Evolutionary conservation across 92 coral and sea anemone species (phyloP).

Genomic region (Heliopora coerulea): DNA sequence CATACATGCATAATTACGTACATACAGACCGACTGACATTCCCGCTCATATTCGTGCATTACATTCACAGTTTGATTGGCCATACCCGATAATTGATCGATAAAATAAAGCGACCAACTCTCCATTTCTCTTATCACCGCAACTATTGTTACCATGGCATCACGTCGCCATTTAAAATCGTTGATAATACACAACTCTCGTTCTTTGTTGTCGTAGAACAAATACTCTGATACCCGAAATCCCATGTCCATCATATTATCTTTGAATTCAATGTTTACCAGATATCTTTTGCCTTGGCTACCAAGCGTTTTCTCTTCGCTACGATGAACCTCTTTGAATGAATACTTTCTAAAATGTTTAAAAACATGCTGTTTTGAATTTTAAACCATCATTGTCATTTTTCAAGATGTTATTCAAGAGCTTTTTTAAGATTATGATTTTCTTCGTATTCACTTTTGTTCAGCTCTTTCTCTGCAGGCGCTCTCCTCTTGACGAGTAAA

Average conservation of each 20-base stretch:
- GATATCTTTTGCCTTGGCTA: slow-evolving; percentile 14
- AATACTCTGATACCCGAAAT: slow-evolving; percentile 20
- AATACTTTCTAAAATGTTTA: slow-evolving; percentile 18
- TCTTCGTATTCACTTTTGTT: too few relatives aligned
- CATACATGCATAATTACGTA: too few relatives aligned
- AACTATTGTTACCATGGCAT: slow-evolving; percentile 25
- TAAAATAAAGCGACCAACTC: slow-evolving; percentile 20
- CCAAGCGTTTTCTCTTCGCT: slow-evolving; percentile 10
- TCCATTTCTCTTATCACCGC: slow-evolving; percentile 22
- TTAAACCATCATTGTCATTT: not conserved
- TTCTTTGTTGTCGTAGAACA: slow-evolving; percentile 3
- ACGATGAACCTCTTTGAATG: not conserved
- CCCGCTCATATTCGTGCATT: too few relatives aligned
- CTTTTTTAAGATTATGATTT: too few relatives aligned
- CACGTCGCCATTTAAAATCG: slow-evolving; percentile 25
- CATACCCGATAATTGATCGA: slow-evolving; percentile 29
- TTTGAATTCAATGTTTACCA: slow-evolving; percentile 17
- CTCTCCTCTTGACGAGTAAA: too few relatives aligned
- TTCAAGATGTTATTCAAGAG: not conserved
- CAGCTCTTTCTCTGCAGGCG: too few relatives aligned
- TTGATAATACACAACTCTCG: slow-evolving; percentile 8
- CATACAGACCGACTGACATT: too few relatives aligned
- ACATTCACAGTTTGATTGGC: not conserved
- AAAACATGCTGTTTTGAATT: not conserved
- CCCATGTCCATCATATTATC: slow-evolving; percentile 33